Conservation (phyloP, 2,888 invertebrate genomes). For the Bedellia somnulentella region DNA sequence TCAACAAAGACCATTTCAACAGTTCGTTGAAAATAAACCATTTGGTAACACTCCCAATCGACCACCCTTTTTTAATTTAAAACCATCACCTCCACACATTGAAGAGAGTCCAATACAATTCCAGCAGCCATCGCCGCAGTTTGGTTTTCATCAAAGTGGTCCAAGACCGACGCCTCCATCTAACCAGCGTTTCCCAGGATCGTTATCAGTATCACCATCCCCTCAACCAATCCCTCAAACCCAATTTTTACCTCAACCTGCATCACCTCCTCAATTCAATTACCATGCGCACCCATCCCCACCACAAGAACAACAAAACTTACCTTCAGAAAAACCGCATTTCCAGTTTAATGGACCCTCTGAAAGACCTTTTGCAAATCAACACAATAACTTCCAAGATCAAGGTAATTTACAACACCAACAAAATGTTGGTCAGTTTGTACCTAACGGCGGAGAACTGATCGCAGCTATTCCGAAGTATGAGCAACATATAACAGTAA, state of each 20-base stretch:
- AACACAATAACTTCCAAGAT: slow-evolving; percentile 25
- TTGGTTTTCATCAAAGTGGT: slow-evolving; percentile 44
- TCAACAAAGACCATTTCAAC: slow-evolving; percentile 39
- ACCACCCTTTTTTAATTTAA: slow-evolving; percentile 44
- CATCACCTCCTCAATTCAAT: slow-evolving; percentile 31
- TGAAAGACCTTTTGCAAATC: slow-evolving; percentile 21
- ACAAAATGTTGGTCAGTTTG: slow-evolving; percentile 46
- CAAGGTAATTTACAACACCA: slow-evolving; percentile 31
- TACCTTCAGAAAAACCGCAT: slow-evolving; percentile 22
- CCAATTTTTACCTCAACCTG: slow-evolving; percentile 16
- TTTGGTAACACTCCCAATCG: slow-evolving; percentile 31
- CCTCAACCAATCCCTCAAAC: slow-evolving; percentile 14
- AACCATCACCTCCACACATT: slow-evolving; percentile 43
- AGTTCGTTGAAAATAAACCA: slow-evolving; percentile 41
- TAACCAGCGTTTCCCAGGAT: slow-evolving; percentile 25
- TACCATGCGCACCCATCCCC: slow-evolving; percentile 38
- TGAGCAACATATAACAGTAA: slow-evolving; percentile 75
- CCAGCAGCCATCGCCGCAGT: slow-evolving; percentile 28
- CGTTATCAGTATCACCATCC: slow-evolving; percentile 18
- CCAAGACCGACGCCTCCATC: slow-evolving; percentile 30
- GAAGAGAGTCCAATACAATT: slow-evolving; percentile 41
- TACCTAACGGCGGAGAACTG: slow-evolving; percentile 71
- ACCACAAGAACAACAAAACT: slow-evolving; percentile 7
- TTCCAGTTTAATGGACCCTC: slow-evolving; percentile 29
- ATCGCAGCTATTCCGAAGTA: slow-evolving; percentile 76